A percentile compares a stretch with the other conserved stretches of the same genome.
Conservation (phyloP, 2,888 invertebrate species). For the Argyresthia goedartella region DNA sequence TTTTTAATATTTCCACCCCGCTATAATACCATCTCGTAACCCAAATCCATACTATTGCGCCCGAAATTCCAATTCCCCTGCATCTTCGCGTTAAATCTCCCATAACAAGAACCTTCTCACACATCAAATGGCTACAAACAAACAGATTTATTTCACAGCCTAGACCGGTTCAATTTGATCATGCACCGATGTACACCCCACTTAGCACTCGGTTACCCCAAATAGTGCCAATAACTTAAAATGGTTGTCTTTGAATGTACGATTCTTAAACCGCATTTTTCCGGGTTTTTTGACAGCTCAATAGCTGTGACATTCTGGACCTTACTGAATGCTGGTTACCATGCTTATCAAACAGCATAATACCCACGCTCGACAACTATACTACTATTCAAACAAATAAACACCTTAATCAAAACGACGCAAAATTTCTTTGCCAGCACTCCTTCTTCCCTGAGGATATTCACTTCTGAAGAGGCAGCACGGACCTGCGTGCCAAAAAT, state of each 20-base stretch:
- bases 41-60: no score
- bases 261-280: neutral
- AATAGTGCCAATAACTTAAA: neutral
- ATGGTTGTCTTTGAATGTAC: neutral
- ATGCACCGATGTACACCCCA: neutral
- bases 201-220: neutral
- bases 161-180: neutral
- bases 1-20: no score
- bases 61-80: no score
- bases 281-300: neutral
- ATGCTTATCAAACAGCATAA: neutral
- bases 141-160: neutral
- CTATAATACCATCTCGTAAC: no score
- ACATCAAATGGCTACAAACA: neutral
- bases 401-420: constrained; percentile 1
- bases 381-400: neutral
- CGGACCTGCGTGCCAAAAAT: no score
- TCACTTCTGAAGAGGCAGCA: no score
- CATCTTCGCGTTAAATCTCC: no score
- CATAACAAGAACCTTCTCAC: no score
- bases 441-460: no score
- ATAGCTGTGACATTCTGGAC: neutral
- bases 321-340: constrained; percentile 1
- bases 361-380: neutral
- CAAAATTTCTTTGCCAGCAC: no score